Base-by-base conservation (phyloP, 1,140 invertebrate genomes). In the Rhynchophorus ferrugineus region DNA sequence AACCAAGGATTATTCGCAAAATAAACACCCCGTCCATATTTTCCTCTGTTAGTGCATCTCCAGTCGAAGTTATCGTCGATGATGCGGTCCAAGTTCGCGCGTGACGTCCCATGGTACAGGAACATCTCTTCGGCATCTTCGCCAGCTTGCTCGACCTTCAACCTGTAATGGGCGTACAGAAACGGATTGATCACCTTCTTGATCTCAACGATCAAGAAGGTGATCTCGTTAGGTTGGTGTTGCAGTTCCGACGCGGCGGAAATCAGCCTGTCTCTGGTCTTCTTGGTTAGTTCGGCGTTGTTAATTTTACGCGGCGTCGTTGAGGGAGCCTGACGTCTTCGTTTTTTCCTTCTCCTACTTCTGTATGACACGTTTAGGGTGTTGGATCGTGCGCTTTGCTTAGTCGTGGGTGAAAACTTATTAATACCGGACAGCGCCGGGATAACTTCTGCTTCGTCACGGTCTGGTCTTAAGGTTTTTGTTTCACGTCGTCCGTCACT, bases 1-100 rank as follows among this genome's bases (percentile, higher is more conserved):
- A 16, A 37, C 1, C n/a, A 37, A 2, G 35, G 35, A 37, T 37
- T 37, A 37, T 37, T 37, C 13, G 35, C 35, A 37, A 37, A 37
- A 13, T 13, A 37, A 16, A 37, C 17, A 3, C 35, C 35, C 35
- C 35, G 11, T 37, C 35, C 35, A n/a, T 37, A 37, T 13, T 37
- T 3, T 9, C 1, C 1, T 3, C 17, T 37, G 1, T 16, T 7
- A 13, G 17, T 16, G 14, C 7, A 16, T 7, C 35, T 37, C 35
- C 35, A 37, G 13, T 37, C 35, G 13, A 37, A 13, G 17, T 37
- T 37, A n/a, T 37, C 13, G 1, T 1, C 17, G 14, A 37, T 16
- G 17, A 37, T 37, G 1, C 11, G 3, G 3, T 2, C 1, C 7
- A 37, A 37, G 17, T 37, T 3, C 2, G 14, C 2, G 17, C 13